Evolutionary conservation across 1,140 invertebrate species (phyloP), one percentile per base, ranked within the genome.

Genomic region (Musca domestica): DNA sequence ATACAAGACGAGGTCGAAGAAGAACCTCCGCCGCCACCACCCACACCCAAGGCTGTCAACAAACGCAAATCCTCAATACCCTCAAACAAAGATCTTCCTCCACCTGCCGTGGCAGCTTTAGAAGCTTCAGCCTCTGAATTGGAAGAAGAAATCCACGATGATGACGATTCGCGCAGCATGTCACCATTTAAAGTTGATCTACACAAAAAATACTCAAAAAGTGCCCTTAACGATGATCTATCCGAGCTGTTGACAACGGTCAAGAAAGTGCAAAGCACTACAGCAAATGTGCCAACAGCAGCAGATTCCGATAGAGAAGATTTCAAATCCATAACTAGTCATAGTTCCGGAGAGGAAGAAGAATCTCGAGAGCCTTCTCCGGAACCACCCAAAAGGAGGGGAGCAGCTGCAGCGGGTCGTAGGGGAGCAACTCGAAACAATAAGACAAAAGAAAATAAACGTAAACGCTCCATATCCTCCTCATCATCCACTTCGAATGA

Each of bases 201-300:
- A 25, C 80, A 81, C 69, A 80, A 81, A 63, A 81, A 81, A 79
- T 81, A 81, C 76, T 80, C 80, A 52, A 80, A 81, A 76, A 81
- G 80, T 74, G 80, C 80, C 48, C 75, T 80, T 66, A 83, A 79
- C 64, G 78, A 80, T 71, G 78, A 80, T 78, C 73, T 80, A 56
- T 76, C 75, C 48, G 76, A 78, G 65, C 64, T 79, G 64, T 68
- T 79, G 70, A 80, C 77, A 9, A 78, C 77, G 6, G 77, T 78
- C 0, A 80, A 80, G 30, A 80, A 80, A 67, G 76, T 74, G 17
- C 70, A 68, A 25, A 74, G 71, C 14, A 72, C 70, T 14, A 68
- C 73, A 68, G 73, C 71, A 72, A 72, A 51, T 46, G 41, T 27
- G 49, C 30, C 34, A n/a, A 61, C 67, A 14, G 54, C 67, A 46